Evolutionary conservation across 1,140 invertebrate species (phyloP), one percentile per base, ranked within the genome.

Genomic region (Piezodorus guildinii): DNA sequence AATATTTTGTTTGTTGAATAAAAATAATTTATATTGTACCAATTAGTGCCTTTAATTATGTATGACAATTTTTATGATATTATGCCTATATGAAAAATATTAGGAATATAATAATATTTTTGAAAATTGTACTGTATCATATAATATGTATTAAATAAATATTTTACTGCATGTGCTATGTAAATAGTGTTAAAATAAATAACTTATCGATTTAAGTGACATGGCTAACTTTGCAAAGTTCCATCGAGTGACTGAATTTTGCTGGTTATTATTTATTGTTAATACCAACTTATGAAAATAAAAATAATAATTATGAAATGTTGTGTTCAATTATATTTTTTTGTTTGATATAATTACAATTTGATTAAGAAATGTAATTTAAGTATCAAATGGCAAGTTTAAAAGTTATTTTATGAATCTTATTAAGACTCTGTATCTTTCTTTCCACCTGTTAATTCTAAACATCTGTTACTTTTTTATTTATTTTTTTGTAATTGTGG

Each of bases 401-500:
- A 19, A 49, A 39, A 52, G 51, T 19, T 52, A 6, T 19, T 5
- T 12, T 14, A 19, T 52, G 51, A 52, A 52, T 17, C 21, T n/a
- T 52, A 23, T 56, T 25, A 56, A 56, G 52, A 56, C 52, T 56
- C 23, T 49, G 46, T 27, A 21, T 56, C 23, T 56, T 27, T 23
- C 10, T 56, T 56, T 56, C 23, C 52, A 56, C 52, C 52, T 56
- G 52, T 56, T 56, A 25, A 17, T 56, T 56, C 52, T 23, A 56
- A 49, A 56, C 52, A 56, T 56, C 14, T 56, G 52, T 56, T 56
- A 27, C 27, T 39, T 60, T 60, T 4, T 23, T 62, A 49, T 62
- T n/a, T 62, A 49, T 62, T 43, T 62, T 34, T 54, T 27, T 58
- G 51, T 54, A 58, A 58, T 54, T 62, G 34, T 54, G 52, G 52